A percentile compares a stretch with the other conserved stretches of the same genome.
Conservation (phyloP, 2,113 vertebrate genomes). For the Nestor notabilis region DNA sequence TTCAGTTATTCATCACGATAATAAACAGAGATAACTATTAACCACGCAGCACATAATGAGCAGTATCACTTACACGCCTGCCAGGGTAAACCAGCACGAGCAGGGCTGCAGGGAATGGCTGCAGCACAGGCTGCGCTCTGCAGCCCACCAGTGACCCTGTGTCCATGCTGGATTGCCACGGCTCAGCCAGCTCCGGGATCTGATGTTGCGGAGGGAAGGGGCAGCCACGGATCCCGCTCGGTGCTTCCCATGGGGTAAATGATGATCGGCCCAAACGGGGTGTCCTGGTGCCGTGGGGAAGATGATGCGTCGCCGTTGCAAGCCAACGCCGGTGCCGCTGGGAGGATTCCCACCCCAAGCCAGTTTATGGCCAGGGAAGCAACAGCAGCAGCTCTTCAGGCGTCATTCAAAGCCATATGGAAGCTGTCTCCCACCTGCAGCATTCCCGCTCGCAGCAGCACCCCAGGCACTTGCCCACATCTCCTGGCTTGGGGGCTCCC, state of each 20-base stretch:
- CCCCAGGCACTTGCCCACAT: rapidly evolving
- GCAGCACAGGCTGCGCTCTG: not conserved
- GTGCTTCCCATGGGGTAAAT: not conserved
- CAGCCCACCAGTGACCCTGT: not conserved
- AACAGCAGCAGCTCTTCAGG: not conserved
- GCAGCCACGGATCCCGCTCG: not conserved
- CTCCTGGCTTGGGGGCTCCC: not conserved
- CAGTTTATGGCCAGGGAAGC: not conserved
- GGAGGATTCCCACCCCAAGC: not conserved
- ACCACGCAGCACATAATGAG: not conserved
- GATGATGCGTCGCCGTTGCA: rapidly evolving
- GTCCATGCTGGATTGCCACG: not conserved
- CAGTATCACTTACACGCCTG: not conserved
- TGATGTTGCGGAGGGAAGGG: not conserved
- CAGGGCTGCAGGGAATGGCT: not conserved
- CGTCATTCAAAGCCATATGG: rapidly evolving
- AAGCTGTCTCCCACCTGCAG: not conserved
- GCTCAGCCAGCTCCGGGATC: rapidly evolving
- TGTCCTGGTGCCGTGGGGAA: not conserved
- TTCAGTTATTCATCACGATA: not conserved
- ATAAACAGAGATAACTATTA: conserved; percentile 6
- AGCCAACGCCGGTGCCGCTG: rapidly evolving
- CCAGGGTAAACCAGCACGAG: rapidly evolving
- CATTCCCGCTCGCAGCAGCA: not conserved
- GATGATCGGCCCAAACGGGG: rapidly evolving